Base-by-base conservation (phyloP, 2,113 vertebrate genomes). In the Rafetus swinhoei region DNA sequence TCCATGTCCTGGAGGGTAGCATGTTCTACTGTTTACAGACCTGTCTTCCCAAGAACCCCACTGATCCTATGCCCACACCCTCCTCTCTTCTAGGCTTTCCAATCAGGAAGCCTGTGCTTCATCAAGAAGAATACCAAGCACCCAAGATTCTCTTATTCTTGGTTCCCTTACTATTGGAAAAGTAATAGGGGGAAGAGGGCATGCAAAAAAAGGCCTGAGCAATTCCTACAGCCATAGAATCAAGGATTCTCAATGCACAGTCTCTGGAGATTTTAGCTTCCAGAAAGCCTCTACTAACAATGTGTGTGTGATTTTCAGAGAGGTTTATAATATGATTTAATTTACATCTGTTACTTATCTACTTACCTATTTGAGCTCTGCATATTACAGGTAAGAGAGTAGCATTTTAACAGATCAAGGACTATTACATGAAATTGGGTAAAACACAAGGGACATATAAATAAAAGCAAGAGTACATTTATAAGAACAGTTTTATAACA, bases 161-260 rank as follows among this genome's bases (percentile, higher is more conserved):
- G 3, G 6, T 27, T 22, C 21, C 69, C 69, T 39, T 21, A 14
- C n/a, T 74, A 35, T 19, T 74, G 18, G 32, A 35, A 72, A 72
- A 35, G 11, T 19, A n/a, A 72, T 39, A 39, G 39, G 39, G n/a
- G 8, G n/a, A 16, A 8, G 69, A n/a, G 29, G 21, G 21, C 39
- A 39, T 39, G 4, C 39, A 39, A 2, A 11, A 21, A 74, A 74
- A 54, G 86, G 76, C 4, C 1, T 0, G 0, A 19, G 54, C 45
- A 59, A 19, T 0, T 3, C 5, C 82, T 22, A 27, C n/a, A 45
- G 6, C 3, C 4, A 12, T 11, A 50, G 9, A 0, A 6, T 56
- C 81, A 32, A 77, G 35, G 0, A 0, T 4, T 10, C 50, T 79
- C 4, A 39, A 87, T 21, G 27, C 39, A 2, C 82, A 6, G 77